These are phyloP conservation scores for Ammospiza caudacuta DNA, from an alignment of 2,113 vertebrate species.

Conservation along the genomic window DNA sequence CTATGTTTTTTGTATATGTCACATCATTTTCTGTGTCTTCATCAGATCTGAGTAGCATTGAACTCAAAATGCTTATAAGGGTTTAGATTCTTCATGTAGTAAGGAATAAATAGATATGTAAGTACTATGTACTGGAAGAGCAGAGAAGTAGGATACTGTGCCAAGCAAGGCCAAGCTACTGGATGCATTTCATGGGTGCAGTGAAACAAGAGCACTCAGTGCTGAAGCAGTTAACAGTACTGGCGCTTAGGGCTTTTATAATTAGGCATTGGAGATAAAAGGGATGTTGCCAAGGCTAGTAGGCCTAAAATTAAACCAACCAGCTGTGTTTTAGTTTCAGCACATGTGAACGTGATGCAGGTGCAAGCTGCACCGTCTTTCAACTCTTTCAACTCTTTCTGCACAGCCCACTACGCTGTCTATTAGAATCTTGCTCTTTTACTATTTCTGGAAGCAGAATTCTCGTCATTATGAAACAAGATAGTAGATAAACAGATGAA, in stretches of 20 bases:
- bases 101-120: not conserved
- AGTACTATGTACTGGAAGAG: not conserved
- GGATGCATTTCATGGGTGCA: not conserved
- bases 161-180: not conserved
- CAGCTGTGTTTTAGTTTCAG: slow-evolving; percentile 67
- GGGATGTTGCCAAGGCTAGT: slow-evolving; percentile 52
- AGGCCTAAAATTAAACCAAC: slow-evolving; percentile 61
- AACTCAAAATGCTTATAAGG: not conserved
- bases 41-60: not conserved
- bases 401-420: not conserved
- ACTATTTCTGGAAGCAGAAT: slow-evolving; percentile 25
- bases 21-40: not conserved
- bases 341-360: slow-evolving; percentile 42
- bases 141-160: not conserved
- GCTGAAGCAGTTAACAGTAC: slow-evolving; percentile 38
- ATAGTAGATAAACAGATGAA: slow-evolving; percentile 4
- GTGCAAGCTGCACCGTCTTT: not conserved
- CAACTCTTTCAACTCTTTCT: not conserved
- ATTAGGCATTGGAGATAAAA: slow-evolving; percentile 54
- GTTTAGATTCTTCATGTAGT: not conserved
- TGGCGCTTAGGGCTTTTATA: slow-evolving; percentile 49
- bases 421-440: not conserved
- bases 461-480: not conserved
- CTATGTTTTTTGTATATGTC: not conserved
- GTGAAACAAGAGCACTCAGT: not conserved